Conservation (phyloP, 2,888 invertebrate genomes). For the Cephus runcator region DNA sequence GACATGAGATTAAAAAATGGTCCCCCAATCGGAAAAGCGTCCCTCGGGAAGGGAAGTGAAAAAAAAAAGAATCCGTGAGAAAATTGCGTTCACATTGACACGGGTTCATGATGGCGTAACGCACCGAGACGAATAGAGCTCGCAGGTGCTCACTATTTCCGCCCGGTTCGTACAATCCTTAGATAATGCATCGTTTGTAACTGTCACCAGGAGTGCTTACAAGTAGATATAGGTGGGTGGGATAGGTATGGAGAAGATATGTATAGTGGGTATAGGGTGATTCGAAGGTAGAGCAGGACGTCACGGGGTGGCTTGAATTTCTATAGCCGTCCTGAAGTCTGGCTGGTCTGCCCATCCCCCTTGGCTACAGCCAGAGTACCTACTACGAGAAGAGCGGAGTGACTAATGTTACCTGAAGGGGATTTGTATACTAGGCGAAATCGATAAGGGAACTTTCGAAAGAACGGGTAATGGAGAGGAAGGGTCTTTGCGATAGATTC, state of each 20-base stretch:
- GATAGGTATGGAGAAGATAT: conserved; percentile 33
- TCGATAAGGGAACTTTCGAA: conserved; percentile 48
- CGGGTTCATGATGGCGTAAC: conserved; percentile 7
- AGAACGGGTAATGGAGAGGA: conserved; percentile 34
- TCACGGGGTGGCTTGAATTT: neutral
- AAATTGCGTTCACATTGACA: conserved; percentile 1
- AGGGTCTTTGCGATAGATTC: conserved; percentile 31
- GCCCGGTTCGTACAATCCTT: conserved; percentile 55
- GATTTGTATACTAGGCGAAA: conserved; percentile 58
- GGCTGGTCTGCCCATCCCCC: neutral
- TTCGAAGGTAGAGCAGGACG: conserved; percentile 3
- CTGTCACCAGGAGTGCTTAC: conserved; percentile 46
- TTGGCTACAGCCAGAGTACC: neutral
- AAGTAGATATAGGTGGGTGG: conserved; percentile 25
- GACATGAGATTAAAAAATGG: neutral
- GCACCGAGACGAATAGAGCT: conserved; percentile 35
- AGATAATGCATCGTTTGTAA: conserved; percentile 63
- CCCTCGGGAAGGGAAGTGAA: neutral
- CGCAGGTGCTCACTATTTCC: conserved; percentile 60
- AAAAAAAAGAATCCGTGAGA: neutral
- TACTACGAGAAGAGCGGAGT: conserved; percentile 39
- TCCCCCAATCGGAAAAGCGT: neutral
- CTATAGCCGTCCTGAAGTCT: conserved; percentile 1
- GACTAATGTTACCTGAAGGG: conserved; percentile 57
- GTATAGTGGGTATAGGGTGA: conserved; percentile 8